These are phyloP conservation scores for Apotomis capreana DNA, from an alignment of 2,888 invertebrate genomes.

Conservation along the genomic window DNA sequence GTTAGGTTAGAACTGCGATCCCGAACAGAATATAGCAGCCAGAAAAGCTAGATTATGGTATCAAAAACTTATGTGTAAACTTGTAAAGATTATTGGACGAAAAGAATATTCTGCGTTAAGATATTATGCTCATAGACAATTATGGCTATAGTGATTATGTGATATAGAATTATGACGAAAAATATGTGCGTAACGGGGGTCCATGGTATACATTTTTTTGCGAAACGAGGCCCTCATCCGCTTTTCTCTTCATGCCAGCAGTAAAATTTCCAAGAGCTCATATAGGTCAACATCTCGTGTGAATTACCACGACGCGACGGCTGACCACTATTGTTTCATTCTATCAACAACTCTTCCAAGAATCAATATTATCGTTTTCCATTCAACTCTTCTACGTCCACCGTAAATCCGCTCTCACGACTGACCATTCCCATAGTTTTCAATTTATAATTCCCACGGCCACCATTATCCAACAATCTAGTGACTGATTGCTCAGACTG, in stretches of 20 bases:
- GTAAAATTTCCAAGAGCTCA: background rate
- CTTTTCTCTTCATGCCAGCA: background rate
- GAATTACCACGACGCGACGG: background rate
- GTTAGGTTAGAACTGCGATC: too few relatives aligned
- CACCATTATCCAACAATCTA: constrained; percentile 52
- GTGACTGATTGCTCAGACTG: constrained; percentile 44
- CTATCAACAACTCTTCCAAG: constrained; percentile 28
- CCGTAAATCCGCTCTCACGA: constrained; percentile 57
- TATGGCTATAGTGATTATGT: too few relatives aligned
- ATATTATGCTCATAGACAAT: too few relatives aligned
- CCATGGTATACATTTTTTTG: too few relatives aligned
- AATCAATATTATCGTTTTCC: constrained; percentile 50
- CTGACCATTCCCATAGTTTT: constrained; percentile 63
- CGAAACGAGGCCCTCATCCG: background rate
- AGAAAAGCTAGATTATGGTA: too few relatives aligned
- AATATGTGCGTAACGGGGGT: too few relatives aligned
- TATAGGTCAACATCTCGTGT: constrained; percentile 18
- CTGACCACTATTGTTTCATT: constrained; percentile 15
- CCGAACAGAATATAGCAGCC: too few relatives aligned
- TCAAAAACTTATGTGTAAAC: too few relatives aligned
- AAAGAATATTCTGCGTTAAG: too few relatives aligned
- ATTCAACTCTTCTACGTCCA: constrained; percentile 52
- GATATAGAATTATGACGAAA: too few relatives aligned
- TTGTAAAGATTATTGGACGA: too few relatives aligned
- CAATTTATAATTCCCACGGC: constrained; percentile 68